Evolutionary conservation across 2,113 vertebrate species (phyloP).

Genomic region (Osmerus mordax): DNA sequence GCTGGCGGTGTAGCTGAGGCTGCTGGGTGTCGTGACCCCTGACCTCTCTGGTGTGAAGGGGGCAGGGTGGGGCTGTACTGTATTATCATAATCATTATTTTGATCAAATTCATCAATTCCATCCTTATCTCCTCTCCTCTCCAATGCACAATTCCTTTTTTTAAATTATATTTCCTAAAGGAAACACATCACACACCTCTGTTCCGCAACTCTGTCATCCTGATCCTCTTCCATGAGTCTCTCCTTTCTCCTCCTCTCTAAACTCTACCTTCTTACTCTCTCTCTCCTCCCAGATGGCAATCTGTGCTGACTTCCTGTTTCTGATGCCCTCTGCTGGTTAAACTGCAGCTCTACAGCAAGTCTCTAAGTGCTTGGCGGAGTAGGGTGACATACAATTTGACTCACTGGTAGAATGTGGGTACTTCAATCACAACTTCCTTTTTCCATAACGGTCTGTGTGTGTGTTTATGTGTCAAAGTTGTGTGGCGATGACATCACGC

Average conservation of each 20-base stretch:
- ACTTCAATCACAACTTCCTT: not conserved
- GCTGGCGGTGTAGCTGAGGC: no score
- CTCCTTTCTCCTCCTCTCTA: not conserved
- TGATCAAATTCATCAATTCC: not conserved
- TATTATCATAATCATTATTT: not conserved
- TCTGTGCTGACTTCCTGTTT: not conserved
- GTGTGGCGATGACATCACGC: slow-evolving; percentile 3
- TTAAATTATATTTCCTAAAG: not conserved
- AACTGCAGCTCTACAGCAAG: not conserved
- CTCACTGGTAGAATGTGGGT: not conserved
- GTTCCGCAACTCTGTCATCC: not conserved
- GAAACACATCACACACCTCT: not conserved
- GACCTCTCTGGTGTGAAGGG: no score
- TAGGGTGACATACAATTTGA: not conserved
- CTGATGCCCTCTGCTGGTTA: slow-evolving; percentile 49
- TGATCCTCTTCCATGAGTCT: not conserved
- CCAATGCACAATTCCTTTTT: not conserved
- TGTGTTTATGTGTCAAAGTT: not conserved
- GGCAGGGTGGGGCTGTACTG: not conserved
- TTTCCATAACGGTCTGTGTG: not conserved
- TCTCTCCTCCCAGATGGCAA: not conserved
- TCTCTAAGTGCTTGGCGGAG: no score
- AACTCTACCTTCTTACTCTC: not conserved
- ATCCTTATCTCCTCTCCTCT: not conserved
- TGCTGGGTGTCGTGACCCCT: no score